Evolutionary conservation across 2,888 invertebrate species (phyloP).

Genomic region (Exephanes ischioxanthus): DNA sequence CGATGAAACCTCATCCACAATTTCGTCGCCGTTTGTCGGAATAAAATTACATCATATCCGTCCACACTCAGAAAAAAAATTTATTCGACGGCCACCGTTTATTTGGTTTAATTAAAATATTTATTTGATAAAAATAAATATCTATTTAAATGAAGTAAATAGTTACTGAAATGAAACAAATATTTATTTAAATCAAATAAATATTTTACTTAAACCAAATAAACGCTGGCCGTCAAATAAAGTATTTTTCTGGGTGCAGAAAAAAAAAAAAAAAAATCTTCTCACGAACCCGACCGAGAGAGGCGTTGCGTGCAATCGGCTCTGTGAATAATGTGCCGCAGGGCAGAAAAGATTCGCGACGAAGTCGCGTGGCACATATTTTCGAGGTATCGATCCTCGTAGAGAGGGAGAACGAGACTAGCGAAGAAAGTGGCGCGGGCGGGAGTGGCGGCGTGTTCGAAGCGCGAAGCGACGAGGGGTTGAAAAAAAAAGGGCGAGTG

Average conservation of each 20-base stretch:
- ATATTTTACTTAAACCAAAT: too few relatives aligned
- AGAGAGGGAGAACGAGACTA: constrained; percentile 2
- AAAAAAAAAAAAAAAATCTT: not conserved
- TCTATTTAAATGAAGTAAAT: too few relatives aligned
- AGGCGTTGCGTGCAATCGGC: constrained; percentile 11
- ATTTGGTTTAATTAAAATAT: too few relatives aligned
- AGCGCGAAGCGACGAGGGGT: constrained; percentile 20
- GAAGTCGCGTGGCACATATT: constrained; percentile 53
- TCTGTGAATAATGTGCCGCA: not conserved
- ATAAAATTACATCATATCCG: not conserved
- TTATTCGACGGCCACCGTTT: too few relatives aligned
- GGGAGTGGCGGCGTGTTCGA: not conserved
- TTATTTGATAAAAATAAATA: too few relatives aligned
- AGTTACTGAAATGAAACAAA: too few relatives aligned
- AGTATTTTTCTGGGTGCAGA: too few relatives aligned
- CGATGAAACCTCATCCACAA: too few relatives aligned
- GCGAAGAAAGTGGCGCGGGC: not conserved
- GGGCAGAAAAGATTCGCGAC: constrained; percentile 7
- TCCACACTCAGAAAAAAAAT: not conserved
- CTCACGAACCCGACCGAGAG: not conserved
- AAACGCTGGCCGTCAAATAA: too few relatives aligned
- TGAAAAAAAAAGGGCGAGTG: constrained; percentile 32
- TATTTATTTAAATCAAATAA: too few relatives aligned
- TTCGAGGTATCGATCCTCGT: constrained; percentile 61
- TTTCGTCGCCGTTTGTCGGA: too few relatives aligned